Conservation (phyloP, 2,888 invertebrate genomes). For the Drosophila paranaensis region DNA sequence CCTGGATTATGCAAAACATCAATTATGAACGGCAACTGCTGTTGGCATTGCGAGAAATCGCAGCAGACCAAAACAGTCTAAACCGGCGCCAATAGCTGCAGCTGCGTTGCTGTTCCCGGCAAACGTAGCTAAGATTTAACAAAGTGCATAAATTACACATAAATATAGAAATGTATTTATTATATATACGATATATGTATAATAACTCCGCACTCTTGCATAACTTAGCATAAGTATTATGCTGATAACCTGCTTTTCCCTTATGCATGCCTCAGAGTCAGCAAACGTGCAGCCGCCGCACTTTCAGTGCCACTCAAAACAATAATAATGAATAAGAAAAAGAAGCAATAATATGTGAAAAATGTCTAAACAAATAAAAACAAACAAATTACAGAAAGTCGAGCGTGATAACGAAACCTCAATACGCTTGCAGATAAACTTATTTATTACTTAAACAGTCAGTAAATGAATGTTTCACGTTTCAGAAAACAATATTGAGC, state of each 20-base stretch:
- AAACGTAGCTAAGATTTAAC: slow-evolving; percentile 21
- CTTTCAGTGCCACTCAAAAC: slow-evolving; percentile 43
- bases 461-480: no score
- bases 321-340: slow-evolving; percentile 2
- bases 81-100: slow-evolving; percentile 23
- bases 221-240: slow-evolving; percentile 36
- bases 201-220: slow-evolving; percentile 24
- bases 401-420: neutral
- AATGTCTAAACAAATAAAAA: slow-evolving; percentile 1
- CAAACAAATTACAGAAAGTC: neutral
- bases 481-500: neutral
- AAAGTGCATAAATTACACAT: slow-evolving; percentile 12
- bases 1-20: slow-evolving; percentile 44
- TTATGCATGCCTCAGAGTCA: slow-evolving; percentile 52
- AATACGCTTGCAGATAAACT: neutral
- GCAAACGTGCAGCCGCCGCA: slow-evolving; percentile 25
- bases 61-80: slow-evolving; percentile 11
- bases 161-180: neutral
- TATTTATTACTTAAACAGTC: no score
- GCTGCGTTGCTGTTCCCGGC: slow-evolving; percentile 11
- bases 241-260: slow-evolving; percentile 28
- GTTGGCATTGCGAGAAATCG: slow-evolving; percentile 33
- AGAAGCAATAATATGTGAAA: slow-evolving; percentile 6
- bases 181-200: neutral
- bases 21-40: slow-evolving; percentile 36